Conservation (phyloP, 2,888 invertebrate species). For the Apamea sordens region DNA sequence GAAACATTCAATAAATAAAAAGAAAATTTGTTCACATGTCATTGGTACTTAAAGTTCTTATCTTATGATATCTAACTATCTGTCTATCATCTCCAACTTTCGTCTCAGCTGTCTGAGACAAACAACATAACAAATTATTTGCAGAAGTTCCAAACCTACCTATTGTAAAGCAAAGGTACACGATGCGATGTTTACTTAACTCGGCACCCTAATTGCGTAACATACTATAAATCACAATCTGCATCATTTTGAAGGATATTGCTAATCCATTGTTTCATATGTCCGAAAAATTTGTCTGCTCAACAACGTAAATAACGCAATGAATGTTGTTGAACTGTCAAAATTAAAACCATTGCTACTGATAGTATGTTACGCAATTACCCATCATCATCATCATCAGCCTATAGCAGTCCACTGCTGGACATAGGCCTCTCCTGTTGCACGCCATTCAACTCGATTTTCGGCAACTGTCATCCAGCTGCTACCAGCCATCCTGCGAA, state of each 20-base stretch:
- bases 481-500: no score
- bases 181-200: background rate
- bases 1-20: conserved; percentile 8
- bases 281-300: no score
- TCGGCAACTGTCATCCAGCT: no score
- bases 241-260: background rate
- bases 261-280: background rate
- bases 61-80: conserved; percentile 35
- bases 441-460: no score
- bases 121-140: background rate
- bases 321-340: no score
- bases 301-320: no score
- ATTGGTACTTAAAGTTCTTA: conserved; percentile 21
- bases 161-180: background rate
- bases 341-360: no score
- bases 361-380: no score
- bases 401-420: no score
- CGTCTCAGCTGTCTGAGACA: conserved; percentile 41
- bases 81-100: conserved; percentile 37
- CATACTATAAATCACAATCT: background rate
- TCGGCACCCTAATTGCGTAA: background rate
- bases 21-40: conserved; percentile 25
- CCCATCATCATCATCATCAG: no score
- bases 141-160: conserved; percentile 36
- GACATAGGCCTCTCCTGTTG: no score